These are phyloP conservation scores for Cephus rjabovi DNA, from an alignment of 2,888 invertebrate species.

Conservation along the genomic window DNA sequence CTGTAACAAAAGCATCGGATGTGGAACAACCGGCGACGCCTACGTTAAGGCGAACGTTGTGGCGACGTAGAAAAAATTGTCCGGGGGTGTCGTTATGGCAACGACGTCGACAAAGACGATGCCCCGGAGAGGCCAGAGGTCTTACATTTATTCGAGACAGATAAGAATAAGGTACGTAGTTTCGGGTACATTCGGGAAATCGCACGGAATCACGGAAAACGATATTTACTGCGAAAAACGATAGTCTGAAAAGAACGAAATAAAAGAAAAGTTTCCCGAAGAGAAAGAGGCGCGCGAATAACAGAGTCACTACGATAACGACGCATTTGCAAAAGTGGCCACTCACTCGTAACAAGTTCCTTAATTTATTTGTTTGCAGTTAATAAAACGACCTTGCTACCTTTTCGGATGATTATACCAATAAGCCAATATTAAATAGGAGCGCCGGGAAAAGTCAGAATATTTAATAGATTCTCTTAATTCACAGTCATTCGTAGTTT, in stretches of 20 bases:
- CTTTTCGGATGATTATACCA: background rate
- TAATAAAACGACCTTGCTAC: background rate
- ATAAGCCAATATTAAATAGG: background rate
- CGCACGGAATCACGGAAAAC: background rate
- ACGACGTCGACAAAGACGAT: background rate
- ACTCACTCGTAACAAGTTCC: background rate
- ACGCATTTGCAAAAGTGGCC: background rate
- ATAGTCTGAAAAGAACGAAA: background rate
- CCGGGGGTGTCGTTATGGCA: background rate
- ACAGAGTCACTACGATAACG: background rate
- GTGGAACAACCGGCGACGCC: background rate
- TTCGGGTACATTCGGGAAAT: background rate
- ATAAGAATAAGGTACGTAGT: background rate
- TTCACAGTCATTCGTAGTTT: background rate
- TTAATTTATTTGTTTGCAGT: background rate
- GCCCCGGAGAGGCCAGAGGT: background rate
- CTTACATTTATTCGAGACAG: background rate
- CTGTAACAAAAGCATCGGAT: background rate
- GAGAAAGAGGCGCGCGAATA: background rate
- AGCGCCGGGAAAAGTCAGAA: background rate
- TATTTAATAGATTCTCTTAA: background rate
- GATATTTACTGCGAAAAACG: background rate
- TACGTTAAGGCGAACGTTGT: background rate
- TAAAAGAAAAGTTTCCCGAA: background rate
- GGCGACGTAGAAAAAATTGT: background rate